A percentile compares a stretch with the other conserved stretches of the same genome.
Conservation (phyloP, 2,113 vertebrate genomes). For the Psittacara wagleri region DNA sequence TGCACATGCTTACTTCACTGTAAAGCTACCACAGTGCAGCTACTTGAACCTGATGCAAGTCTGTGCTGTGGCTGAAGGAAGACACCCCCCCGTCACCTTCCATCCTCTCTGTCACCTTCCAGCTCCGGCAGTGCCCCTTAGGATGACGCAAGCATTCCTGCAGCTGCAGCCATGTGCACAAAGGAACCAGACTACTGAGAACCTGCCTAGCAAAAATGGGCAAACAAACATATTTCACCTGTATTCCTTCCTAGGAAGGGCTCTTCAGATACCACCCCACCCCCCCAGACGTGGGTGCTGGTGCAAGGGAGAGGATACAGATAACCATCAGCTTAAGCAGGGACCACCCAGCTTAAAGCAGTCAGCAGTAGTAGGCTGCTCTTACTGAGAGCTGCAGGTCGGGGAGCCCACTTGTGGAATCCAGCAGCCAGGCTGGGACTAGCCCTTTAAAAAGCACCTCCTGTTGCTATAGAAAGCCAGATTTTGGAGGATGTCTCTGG, state of each 20-base stretch:
- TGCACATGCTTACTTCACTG: fast-evolving
- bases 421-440: not conserved
- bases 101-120: not conserved
- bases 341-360: not conserved
- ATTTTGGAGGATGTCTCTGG: not conserved
- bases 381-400: fast-evolving
- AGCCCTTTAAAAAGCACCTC: not conserved
- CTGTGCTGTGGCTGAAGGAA: not conserved
- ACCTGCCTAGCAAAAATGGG: fast-evolving
- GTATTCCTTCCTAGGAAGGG: not conserved
- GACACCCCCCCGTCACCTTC: no score
- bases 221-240: not conserved
- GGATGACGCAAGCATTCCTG: not conserved
- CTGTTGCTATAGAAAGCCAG: fast-evolving
- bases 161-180: fast-evolving
- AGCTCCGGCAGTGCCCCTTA: fast-evolving
- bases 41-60: not conserved
- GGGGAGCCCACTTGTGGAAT: not conserved
- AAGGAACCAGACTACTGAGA: not conserved
- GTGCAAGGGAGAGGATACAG: not conserved
- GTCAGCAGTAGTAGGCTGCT: fast-evolving
- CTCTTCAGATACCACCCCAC: not conserved
- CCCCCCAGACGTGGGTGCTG: fast-evolving
- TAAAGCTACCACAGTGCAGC: not conserved
- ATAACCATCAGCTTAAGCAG: not conserved